phyloP scores from a whole-genome alignment of 2,888 invertebrate genomes.

The Trimorus sp. region DNA sequence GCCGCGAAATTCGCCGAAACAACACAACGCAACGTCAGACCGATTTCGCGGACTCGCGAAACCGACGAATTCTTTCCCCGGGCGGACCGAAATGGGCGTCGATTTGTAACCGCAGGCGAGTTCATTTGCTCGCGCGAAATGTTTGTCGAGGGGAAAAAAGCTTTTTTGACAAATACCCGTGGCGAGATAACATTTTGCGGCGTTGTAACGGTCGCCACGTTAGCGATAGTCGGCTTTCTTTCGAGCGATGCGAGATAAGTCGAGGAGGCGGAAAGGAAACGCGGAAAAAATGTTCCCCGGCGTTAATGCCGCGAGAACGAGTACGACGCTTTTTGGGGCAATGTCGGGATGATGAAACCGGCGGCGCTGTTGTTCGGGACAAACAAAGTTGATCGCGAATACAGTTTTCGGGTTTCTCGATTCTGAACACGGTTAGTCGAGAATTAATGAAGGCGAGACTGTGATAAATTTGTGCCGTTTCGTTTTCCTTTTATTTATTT shows the following conservation, averaged over 20 bases:
- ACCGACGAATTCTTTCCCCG: too few relatives aligned
- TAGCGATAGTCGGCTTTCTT: conserved; percentile 33
- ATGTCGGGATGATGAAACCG: too few relatives aligned
- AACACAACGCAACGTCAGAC: neutral
- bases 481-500: conserved; percentile 1
- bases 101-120: conserved; percentile 10
- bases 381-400: too few relatives aligned
- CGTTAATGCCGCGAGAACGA: too few relatives aligned
- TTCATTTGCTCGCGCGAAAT: conserved; percentile 15
- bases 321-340: too few relatives aligned
- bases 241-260: conserved; percentile 20
- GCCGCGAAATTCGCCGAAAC: neutral
- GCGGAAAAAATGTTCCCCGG: too few relatives aligned
- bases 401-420: too few relatives aligned
- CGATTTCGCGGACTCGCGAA: neutral
- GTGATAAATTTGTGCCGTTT: too few relatives aligned
- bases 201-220: neutral
- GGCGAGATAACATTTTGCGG: conserved; percentile 41
- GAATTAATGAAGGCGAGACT: too few relatives aligned
- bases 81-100: neutral
- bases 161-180: conserved; percentile 36
- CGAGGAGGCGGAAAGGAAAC: too few relatives aligned
- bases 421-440: too few relatives aligned
- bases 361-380: too few relatives aligned
- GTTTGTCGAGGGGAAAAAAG: neutral